Evolutionary conservation across 2,797 vertebrate genomes (phyloP), one percentile per base, ranked within the genome.

Genomic region (Girardinus metallicus): DNA sequence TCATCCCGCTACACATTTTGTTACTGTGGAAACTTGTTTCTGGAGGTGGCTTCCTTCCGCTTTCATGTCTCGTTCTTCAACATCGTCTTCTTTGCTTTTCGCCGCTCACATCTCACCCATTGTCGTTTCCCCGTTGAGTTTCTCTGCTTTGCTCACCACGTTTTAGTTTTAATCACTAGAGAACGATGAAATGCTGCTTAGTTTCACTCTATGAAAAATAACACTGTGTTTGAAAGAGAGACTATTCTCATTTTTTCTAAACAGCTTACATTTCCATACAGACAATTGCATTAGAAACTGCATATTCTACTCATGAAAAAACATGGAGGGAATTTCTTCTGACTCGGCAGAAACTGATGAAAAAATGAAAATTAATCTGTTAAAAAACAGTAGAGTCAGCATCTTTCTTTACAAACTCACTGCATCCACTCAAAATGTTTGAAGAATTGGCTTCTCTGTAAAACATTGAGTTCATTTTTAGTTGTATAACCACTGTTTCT

Each of bases 31-130:
- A 80, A 86, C 90, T 77, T 87, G 57, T 77, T 36, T 82, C 74
- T 70, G 78, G 79, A 80, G 5, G 13, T 5, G 47, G 64, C 47
- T 72, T 62, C 53, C 78, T 80, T 86, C 47, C 68, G 51, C 62
- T 80, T 82, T 86, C 87, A 80, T 79, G 72, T 83, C 75, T 29
- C 72, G 77, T 82, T 85, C 86, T 91, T 87, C 78, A 89, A 91
- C 85, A 85, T 55, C 76, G 87, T 81, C 34, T 84, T 47, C 70
- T 83, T 87, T 90, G 73, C 64, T 13, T 75, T 83, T 73, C 26
- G 10, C 73, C 12, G 10, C 76, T 75, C 5, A 2, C 39, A 29
- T 23, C n/a, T 55, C 53, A 36, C 26, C 36, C 39, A 10, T 36
- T 31, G 68, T 74, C 26, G 18, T 83, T 83, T 76, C 39, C 34